These are phyloP conservation scores for Agrilus biguttatus DNA, from an alignment of 2,888 invertebrate genomes.

Conservation along the genomic window DNA sequence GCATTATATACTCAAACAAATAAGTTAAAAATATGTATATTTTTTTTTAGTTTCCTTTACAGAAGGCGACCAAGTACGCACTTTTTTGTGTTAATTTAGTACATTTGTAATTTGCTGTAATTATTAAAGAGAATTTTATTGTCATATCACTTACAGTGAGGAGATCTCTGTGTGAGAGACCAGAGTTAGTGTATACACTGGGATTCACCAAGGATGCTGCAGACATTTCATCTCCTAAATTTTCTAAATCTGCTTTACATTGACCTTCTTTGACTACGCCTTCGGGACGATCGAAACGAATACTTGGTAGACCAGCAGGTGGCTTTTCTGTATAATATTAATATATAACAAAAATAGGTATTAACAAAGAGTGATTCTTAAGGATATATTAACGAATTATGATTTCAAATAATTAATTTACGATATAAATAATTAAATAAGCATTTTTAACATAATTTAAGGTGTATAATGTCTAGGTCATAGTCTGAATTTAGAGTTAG, in stretches of 20 bases:
- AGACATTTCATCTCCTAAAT: constrained; percentile 23
- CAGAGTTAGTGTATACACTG: constrained; percentile 30
- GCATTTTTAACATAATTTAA: not conserved
- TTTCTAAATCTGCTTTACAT: constrained; percentile 20
- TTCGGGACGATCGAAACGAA: constrained; percentile 17
- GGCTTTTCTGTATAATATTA: constrained; percentile 13
- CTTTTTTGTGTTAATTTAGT: too few species aligned
- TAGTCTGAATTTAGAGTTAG: not conserved
- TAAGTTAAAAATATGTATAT: too few species aligned
- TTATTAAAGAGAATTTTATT: too few species aligned
- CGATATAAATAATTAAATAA: too few species aligned
- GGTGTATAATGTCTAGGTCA: not conserved
- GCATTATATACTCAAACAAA: too few species aligned
- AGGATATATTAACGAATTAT: not conserved
- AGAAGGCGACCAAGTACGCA: too few species aligned
- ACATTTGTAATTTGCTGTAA: too few species aligned
- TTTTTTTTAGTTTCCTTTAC: too few species aligned
- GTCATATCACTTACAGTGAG: constrained; percentile 19
- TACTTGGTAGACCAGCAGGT: constrained; percentile 21
- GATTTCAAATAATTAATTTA: not conserved
- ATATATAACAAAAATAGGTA: not conserved
- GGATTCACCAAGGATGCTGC: constrained; percentile 28
- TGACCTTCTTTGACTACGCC: constrained; percentile 17
- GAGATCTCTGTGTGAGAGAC: constrained; percentile 29
- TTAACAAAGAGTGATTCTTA: too few species aligned